These are phyloP conservation scores for Tylochromis polylepis DNA, from an alignment of 2,113 vertebrate genomes.

Conservation along the genomic window DNA sequence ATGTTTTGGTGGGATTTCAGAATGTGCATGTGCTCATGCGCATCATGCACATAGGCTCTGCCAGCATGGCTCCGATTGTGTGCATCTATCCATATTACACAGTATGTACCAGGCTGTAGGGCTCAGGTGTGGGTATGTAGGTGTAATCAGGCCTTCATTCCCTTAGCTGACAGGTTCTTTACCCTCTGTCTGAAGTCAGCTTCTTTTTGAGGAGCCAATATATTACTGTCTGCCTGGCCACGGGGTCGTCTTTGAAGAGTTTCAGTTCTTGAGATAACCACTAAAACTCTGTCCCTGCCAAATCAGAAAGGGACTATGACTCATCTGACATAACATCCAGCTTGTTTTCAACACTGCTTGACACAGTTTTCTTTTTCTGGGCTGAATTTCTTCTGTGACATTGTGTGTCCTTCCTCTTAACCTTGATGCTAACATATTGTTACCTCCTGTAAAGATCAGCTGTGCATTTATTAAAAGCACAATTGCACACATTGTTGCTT, in stretches of 20 bases:
- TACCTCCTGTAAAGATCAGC: not conserved
- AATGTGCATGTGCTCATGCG: not conserved
- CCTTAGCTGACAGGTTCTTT: constrained; percentile 67
- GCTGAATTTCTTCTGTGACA: not conserved
- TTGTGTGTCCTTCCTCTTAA: not conserved
- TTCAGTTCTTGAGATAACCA: constrained; percentile 38
- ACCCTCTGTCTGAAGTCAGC: constrained; percentile 56
- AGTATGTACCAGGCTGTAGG: not conserved
- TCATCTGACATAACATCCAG: not conserved
- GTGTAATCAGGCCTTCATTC: constrained; percentile 65
- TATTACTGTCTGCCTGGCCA: constrained; percentile 54
- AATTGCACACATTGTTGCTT: not conserved
- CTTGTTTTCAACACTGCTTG: not conserved
- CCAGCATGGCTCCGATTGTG: not conserved
- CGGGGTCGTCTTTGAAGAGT: constrained; percentile 45
- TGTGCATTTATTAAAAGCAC: not conserved
- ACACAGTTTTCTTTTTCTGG: not conserved
- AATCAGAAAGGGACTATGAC: not conserved
- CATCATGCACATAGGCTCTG: not conserved
- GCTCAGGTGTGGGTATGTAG: constrained; percentile 65
- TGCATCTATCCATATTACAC: not conserved
- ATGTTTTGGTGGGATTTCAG: not conserved
- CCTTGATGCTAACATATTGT: not conserved
- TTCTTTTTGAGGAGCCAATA: constrained; percentile 60
- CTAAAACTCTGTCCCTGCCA: constrained; percentile 24